A percentile compares a stretch with the other conserved stretches of the same genome.
phyloP scores from a whole-genome alignment of 2,113 vertebrate species.

The Brachyistius frenatus region DNA sequence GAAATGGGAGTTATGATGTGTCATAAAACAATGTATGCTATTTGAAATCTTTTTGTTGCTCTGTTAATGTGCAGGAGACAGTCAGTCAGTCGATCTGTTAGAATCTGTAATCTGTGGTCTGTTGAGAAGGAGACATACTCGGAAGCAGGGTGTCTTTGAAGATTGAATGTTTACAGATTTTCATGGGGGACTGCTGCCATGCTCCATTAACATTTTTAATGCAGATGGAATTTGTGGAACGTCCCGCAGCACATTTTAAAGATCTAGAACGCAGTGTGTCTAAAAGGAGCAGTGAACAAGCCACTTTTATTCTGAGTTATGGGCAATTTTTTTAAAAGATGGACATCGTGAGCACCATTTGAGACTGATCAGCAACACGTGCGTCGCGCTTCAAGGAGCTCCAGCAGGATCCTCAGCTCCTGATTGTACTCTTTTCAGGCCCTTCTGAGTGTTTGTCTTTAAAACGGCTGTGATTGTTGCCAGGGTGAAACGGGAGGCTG shows the following conservation, averaged over 20 bases:
- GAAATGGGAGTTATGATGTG: neutral
- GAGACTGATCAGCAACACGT: slow-evolving; percentile 42
- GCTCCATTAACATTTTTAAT: slow-evolving; percentile 25
- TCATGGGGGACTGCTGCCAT: neutral
- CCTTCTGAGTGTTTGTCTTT: neutral
- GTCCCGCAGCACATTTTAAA: neutral
- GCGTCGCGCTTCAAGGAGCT: slow-evolving; percentile 19
- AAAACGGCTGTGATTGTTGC: neutral
- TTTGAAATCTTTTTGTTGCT: neutral
- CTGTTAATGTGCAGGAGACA: neutral
- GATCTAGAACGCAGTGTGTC: slow-evolving; percentile 7
- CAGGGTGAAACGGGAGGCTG: no score
- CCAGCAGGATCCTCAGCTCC: neutral
- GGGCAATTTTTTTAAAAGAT: slow-evolving; percentile 8
- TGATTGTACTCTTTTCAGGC: no score
- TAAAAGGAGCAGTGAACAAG: slow-evolving; percentile 14
- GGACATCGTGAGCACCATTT: slow-evolving; percentile 21
- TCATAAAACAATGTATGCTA: neutral
- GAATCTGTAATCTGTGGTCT: neutral
- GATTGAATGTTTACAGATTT: slow-evolving; percentile 27
- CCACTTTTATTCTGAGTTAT: slow-evolving; percentile 40
- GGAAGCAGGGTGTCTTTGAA: slow-evolving; percentile 24
- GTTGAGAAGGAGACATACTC: slow-evolving; percentile 1
- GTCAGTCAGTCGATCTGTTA: neutral
- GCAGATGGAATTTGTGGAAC: slow-evolving; percentile 45